Evolutionary conservation across 1,140 invertebrate genomes (phyloP).

Genomic region (Megalopta genalis): DNA sequence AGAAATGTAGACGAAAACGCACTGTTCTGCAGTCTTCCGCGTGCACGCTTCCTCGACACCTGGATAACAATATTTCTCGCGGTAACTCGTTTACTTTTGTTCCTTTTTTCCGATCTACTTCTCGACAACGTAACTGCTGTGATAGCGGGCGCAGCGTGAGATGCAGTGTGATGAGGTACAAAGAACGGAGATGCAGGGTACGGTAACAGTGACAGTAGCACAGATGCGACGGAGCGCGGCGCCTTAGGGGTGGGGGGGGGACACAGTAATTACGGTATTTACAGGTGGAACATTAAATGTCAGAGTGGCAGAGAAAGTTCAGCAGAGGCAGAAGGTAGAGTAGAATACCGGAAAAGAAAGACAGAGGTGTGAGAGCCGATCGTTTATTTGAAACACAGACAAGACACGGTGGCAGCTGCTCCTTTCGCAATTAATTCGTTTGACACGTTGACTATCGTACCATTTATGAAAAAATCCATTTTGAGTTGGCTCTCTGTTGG

Average conservation of each 20-base stretch:
- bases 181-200: not conserved
- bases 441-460: not conserved
- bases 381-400: constrained; percentile 41
- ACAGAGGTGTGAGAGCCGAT: constrained; percentile 21
- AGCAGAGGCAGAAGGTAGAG: constrained; percentile 15
- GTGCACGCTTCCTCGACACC: constrained; percentile 8
- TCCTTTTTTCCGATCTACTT: constrained; percentile 5
- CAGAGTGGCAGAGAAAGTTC: constrained; percentile 11
- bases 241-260: too few relatives aligned
- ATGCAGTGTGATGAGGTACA: not conserved
- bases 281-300: constrained; percentile 7
- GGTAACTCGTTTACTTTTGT: not conserved
- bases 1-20: not conserved
- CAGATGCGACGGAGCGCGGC: not conserved
- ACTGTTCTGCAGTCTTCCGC: constrained; percentile 33
- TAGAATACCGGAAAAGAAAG: constrained; percentile 29
- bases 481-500: not conserved
- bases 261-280: not conserved
- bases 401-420: not conserved
- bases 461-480: not conserved
- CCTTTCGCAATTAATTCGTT: not conserved
- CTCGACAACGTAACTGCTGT: constrained; percentile 58
- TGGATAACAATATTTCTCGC: too few relatives aligned
- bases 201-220: not conserved
- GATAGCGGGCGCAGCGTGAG: constrained; percentile 56